Conservation (phyloP, 2,113 vertebrate genomes). For the Macaca nemestrina region DNA sequence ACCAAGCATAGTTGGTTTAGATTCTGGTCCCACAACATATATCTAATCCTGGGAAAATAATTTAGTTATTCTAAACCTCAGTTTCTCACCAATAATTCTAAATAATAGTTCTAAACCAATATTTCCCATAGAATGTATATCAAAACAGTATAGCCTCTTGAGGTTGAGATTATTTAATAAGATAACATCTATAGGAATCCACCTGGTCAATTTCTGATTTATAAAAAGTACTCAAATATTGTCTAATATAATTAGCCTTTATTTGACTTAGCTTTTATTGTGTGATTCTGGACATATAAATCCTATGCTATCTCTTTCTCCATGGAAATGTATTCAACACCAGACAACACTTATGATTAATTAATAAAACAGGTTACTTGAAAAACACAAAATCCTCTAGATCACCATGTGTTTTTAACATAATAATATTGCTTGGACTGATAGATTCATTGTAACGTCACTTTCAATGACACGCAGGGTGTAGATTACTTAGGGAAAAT, state of each 20-base stretch:
- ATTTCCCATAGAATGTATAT: background rate
- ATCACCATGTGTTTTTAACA: background rate
- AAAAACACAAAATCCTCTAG: background rate
- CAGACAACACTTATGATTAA: background rate
- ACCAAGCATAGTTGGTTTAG: background rate
- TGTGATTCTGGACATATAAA: background rate
- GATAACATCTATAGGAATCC: background rate
- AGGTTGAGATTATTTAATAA: background rate
- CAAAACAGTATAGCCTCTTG: background rate
- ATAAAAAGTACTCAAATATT: background rate
- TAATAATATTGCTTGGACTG: background rate
- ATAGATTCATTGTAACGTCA: background rate
- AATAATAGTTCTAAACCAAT: background rate
- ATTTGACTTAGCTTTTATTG: background rate
- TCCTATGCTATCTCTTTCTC: background rate
- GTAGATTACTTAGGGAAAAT: background rate
- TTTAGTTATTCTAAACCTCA: background rate
- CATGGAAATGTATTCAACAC: conserved; percentile 18
- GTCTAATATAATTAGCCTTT: background rate
- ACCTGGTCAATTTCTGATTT: background rate
- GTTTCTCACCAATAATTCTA: background rate
- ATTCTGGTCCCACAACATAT: background rate
- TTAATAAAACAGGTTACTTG: background rate
- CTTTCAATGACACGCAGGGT: background rate
- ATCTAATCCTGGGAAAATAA: background rate